phyloP scores from a whole-genome alignment of 2,888 invertebrate genomes.

The Pyralis farinalis region DNA sequence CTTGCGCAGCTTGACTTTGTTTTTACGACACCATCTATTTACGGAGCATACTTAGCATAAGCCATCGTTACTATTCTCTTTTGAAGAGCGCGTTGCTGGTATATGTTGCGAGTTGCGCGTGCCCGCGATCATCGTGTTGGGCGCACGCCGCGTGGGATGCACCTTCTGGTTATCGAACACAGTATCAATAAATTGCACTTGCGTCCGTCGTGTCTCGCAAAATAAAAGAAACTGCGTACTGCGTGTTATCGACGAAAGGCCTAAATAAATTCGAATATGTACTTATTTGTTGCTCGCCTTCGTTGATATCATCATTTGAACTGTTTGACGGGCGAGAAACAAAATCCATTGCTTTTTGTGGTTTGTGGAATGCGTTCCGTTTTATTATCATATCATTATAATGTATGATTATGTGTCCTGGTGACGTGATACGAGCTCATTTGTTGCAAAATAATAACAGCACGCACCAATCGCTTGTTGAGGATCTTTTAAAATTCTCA shows the following conservation, averaged over 20 bases:
- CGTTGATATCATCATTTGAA: conserved; percentile 65
- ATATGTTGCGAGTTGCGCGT: conserved; percentile 39
- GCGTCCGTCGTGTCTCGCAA: conserved; percentile 65
- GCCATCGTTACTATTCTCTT: conserved; percentile 57
- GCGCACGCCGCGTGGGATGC: conserved; percentile 60
- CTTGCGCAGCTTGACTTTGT: conserved; percentile 73
- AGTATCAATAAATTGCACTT: conserved; percentile 77
- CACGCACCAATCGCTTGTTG: conserved; percentile 38
- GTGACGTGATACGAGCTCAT: conserved; percentile 21
- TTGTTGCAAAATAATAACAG: conserved; percentile 33
- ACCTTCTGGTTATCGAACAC: conserved; percentile 73
- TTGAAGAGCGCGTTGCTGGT: conserved; percentile 57
- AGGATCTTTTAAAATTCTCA: conserved; percentile 41
- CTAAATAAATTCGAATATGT: conserved; percentile 71
- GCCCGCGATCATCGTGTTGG: conserved; percentile 45
- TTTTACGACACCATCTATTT: conserved; percentile 74
- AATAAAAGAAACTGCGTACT: conserved; percentile 63
- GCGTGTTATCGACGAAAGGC: conserved; percentile 68
- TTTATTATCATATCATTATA: conserved; percentile 18
- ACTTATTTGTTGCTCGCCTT: conserved; percentile 58
- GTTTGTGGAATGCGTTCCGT: conserved; percentile 6
- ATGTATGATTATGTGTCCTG: conserved; percentile 22
- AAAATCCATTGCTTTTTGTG: conserved; percentile 20
- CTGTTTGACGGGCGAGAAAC: conserved; percentile 16
- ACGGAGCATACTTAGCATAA: conserved; percentile 70